Base-by-base conservation (phyloP, 1,140 invertebrate genomes). In the Drosophila malerkotliana region DNA sequence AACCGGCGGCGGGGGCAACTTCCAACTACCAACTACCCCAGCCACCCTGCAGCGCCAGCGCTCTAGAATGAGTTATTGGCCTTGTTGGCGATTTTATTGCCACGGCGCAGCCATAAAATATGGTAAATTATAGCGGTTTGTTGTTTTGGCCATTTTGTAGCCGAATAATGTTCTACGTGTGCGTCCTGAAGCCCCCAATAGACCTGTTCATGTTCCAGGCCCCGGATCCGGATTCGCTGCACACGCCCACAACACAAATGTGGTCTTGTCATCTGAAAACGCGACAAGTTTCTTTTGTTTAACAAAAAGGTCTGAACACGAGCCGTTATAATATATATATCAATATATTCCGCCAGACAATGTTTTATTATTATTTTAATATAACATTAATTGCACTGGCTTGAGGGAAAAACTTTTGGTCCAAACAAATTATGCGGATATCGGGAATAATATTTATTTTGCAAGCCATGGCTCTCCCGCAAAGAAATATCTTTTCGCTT, bases 81-180 rank as follows among this genome's bases (percentile, higher is more conserved):
- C 82, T 91, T 91, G 90, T 91, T 91, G 90, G 79, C 85, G 82
- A 91, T 91, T 91, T 91, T 91, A 91, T 91, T 91, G 90, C 90
- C 90, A 84, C 90, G 90, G 77, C 77, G 85, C 90, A 91, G 90
- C 87, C 90, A 91, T 91, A 91, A 91, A 91, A 90, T 91, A 91
- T 91, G 90, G 90, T 91, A 91, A 91, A 91, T 91, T 91, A 91
- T 91, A 91, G 90, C 87, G 90, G 90, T 91, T 91, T 91, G 90
- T 91, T 84, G 85, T 82, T 91, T 91, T 91, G 85, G 90, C 90
- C 90, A 91, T 91, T 91, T 91, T 91, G 90, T 91, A 87, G 89
- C 83, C 74, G 73, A 90, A 90, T 89, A 90, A 87, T 90, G 89
- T 83, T 90, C 82, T 80, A 79, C 84, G 77, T 89, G 77, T 87